Evolutionary conservation across 2,113 vertebrate genomes (phyloP), one percentile per base, ranked within the genome.

Genomic region (Jaculus jaculus): DNA sequence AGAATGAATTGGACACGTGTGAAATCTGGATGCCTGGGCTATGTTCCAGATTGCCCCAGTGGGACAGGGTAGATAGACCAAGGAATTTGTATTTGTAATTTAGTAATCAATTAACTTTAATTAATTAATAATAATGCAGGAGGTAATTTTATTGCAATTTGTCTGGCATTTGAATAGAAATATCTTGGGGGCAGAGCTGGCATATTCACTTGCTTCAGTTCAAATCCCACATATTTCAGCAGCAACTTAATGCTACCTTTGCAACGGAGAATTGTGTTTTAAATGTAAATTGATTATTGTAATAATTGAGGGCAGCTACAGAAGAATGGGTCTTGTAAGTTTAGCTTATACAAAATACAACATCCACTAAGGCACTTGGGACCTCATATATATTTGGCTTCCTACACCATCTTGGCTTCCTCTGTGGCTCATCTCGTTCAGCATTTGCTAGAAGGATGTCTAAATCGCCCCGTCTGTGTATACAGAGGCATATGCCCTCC

Each of bases 401-500:
- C 32, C 34, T 37, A 39, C 13, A 10, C 58, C 1, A 7, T 24
- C 51, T 12, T 74, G 78, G 58, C 23, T 39, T 83, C 13, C 3
- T 7, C 0, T 12, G 30, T 26, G 60, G 93, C 51, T 42, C 89
- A 39, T 77, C 51, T 92, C 39, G 30, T 13, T 61, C 9, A 6
- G 61, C 20, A 20, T 21, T 5, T 16, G 61, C 71, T 65, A 20
- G 26, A 24, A 3, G 21, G 37, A 32, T 34, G 0, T 23, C 60
- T 34, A 16, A 2, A 0, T 21, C 26, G 54, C 32, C 30, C 3
- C 17, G 63, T 7, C 18, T 37, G 2, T 2, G 4, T 1, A 28
- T 7, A 8, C 26, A 20, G 2, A 0, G 74, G 20, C 30, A 1
- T 0, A 3, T 2, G 1, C 2, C 18, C n/a, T 37, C 3, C 0